These are phyloP conservation scores for Amphiprion clarkii DNA, from an alignment of 2,797 vertebrate genomes.

Conservation along the genomic window DNA sequence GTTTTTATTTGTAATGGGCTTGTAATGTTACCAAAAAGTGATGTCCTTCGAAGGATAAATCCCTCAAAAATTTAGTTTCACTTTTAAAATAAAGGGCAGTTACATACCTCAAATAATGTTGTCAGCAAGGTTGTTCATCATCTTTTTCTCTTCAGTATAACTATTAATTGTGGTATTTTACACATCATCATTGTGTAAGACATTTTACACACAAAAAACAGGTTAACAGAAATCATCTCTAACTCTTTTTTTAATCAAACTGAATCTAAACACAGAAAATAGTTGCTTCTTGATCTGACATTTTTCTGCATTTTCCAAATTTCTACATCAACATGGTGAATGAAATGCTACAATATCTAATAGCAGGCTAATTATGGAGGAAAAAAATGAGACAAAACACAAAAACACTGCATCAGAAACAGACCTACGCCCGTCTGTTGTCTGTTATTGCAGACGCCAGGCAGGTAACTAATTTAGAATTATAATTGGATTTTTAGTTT, in stretches of 20 bases:
- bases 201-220: no score
- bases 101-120: no score
- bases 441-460: conserved; percentile 16
- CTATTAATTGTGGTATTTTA: no score
- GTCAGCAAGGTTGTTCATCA: no score
- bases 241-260: no score
- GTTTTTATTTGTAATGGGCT: not conserved
- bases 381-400: not conserved
- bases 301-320: not conserved
- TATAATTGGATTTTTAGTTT: conserved; percentile 62
- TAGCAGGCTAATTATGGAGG: not conserved
- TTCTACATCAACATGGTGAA: not conserved
- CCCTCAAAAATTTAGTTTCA: not conserved
- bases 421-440: not conserved
- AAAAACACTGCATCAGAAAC: not conserved
- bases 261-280: no score
- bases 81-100: no score
- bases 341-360: not conserved
- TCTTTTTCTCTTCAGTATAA: no score
- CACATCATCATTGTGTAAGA: no score
- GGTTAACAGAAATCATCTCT: no score
- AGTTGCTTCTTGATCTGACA: not conserved
- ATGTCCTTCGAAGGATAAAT: no score
- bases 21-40: not conserved
- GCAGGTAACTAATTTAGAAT: conserved; percentile 56